Evolutionary conservation across 2,888 invertebrate genomes (phyloP), one percentile per base, ranked within the genome.

Genomic region (Sipha maydis): DNA sequence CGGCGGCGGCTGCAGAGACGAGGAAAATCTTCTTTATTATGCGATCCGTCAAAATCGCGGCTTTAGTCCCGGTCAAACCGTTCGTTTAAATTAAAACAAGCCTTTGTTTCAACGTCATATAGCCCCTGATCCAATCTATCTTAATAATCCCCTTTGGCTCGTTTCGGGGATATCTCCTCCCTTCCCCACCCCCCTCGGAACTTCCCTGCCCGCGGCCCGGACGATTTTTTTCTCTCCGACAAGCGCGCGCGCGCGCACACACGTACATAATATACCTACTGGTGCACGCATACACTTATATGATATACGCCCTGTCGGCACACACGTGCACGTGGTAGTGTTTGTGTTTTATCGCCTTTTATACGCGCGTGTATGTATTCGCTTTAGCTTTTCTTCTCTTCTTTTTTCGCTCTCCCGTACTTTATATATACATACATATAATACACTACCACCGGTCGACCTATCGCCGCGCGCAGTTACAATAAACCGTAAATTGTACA

Each of bases 21-120:
- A 82, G 82, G 75, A 88, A 34, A 82, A 82, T 88, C 88, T 86
- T 86, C 86, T 88, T 88, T 88, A 88, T 88, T 88, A 82, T 82
- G 88, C 88, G 88, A 88, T 88, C 88, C 88, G 88, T 88, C 88
- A 88, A 82, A 88, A 88, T 82, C 88, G 88, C 73, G 88, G 88
- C 88, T 88, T 88, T 82, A 82, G 88, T 82, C 82, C 88, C 88
- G 88, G 88, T 88, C 88, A 88, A 88, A 88, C 88, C 80, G 82
- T 82, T 88, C 88, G 67, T 88, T 88, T 88, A 88, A 82, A 88
- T 88, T 88, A 88, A 88, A 88, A 88, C 88, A 67, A 88, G 79
- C 88, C 88, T 82, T 88, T 88, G 88, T 88, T 88, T 88, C 61
- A 82, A 88, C 88, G 88, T 88, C 88, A 88, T 34, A 88, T 38